Base-by-base conservation (phyloP, 1,140 invertebrate species). In the Drosophila equinoxialis region DNA sequence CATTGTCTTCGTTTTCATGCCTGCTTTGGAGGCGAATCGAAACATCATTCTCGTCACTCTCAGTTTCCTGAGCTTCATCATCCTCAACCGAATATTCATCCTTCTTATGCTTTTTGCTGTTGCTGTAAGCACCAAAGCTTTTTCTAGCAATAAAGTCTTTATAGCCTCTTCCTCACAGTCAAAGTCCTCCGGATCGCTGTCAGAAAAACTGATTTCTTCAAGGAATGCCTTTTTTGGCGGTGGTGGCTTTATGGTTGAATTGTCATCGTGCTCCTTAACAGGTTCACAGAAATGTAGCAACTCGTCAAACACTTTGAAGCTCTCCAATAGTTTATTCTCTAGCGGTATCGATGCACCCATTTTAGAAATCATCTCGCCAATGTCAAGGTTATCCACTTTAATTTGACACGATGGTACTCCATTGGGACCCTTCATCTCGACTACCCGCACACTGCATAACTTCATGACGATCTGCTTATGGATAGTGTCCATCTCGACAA, bases 381-480 rank as follows among this genome's bases (percentile, higher is more conserved):
- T 62, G 48, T 91, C 82, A 6, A 71, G 1, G 11, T 64, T 51
- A 8, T 33, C 58, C 2, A 87, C 48, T 35, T 74, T 83, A 5
- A 91, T 74, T n/a, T 66, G 41, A 30, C 84, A 89, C 3, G 7
- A 30, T 0, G 80, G 73, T 7, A 78, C 10, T 0, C 42, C 58
- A 1, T 59, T 33, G 3, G 54, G 1, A 6, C 62, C 72, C 6
- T 33, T 33, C 6, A 8, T 1, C 1, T 75, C 17, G 8, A 74
- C n/a, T 3, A 92, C 65, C 1, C 68, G 66, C n/a, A 92, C 71
- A 37, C 77, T 76, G 60, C 87, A 58, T 1, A 91, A 14, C 39
- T 90, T 82, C 54, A 71, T 78, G 5, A 92, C 85, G 20, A 91
- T 6, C 0, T 37, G 3, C 5, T 41, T 23, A 39, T 91, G 87